Base-by-base conservation (phyloP, 2,113 vertebrate species). In the Peromyscus polionotus region DNA sequence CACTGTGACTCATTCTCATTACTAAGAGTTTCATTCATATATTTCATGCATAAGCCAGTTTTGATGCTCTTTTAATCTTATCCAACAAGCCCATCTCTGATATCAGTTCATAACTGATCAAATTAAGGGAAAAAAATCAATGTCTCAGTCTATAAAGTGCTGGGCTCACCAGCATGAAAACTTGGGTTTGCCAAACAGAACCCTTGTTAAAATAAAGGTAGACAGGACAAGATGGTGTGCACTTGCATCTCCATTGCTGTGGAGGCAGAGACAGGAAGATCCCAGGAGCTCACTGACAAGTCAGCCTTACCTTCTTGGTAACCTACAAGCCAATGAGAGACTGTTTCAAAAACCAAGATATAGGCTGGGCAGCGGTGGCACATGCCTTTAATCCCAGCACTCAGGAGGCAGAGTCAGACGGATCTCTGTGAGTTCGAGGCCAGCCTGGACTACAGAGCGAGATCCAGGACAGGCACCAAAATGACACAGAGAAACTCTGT, bases 101-200 rank as follows among this genome's bases (percentile, higher is more conserved):
- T 79, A 36, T 84, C 92, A 95, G 61, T 80, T 87, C 83, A 72
- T 75, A 95, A 76, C 28, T 90, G 42, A 85, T 51, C 14, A 91
- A 36, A 26, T 33, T 88, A 75, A 85, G 42, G 48, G 8, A 51
- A 95, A 92, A 88, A 86, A 16, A 33, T 51, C 39, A 33, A 51
- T 22, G 48, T 22, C 48, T 70, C 67, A 16, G 67, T 26, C 63
- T 26, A 4, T 39, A 54, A 72, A 28, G 63, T 3, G 5, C 4
- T 67, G 20, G 42, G 28, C 8, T 17, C n/a, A 5, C 5, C 12
- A 39, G 22, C 7, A n/a, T 9, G 36, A 70, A 54, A 4, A 57
- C 12, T 13, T 88, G 6, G 39, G 33, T 88, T 72, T 26, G 12
- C 11, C n/a, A 36, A 16, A n/a, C 3, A 88, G 67, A 54, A 57